phyloP scores from a whole-genome alignment of 2,113 vertebrate genomes.

The Pelodiscus sinensis region DNA sequence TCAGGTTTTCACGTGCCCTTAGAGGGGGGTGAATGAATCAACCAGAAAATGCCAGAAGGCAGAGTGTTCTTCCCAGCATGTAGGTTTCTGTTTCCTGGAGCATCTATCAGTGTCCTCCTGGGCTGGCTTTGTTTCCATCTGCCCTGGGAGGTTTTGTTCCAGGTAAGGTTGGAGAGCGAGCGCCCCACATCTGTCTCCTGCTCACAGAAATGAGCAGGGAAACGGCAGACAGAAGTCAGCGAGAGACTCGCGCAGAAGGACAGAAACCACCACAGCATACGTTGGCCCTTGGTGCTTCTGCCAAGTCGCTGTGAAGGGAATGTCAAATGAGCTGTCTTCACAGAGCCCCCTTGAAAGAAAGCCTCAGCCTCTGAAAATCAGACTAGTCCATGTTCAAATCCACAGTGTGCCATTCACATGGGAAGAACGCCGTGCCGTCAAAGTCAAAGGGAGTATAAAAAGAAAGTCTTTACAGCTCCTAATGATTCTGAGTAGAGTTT shows the following conservation, averaged over 20 bases:
- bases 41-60: background rate
- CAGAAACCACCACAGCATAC: too few species aligned
- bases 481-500: background rate
- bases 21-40: too few species aligned
- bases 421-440: background rate
- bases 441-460: background rate
- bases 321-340: background rate
- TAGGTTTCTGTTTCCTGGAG: background rate
- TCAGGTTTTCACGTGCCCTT: too few species aligned
- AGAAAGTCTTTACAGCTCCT: background rate
- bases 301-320: background rate
- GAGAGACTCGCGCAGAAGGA: background rate
- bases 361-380: background rate
- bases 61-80: background rate
- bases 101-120: background rate
- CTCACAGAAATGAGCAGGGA: background rate
- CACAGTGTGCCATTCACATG: background rate
- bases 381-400: background rate
- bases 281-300: background rate
- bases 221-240: background rate
- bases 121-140: background rate
- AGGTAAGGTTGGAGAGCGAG: background rate
- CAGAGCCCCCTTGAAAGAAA: background rate
- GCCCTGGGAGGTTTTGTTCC: background rate
- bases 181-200: background rate